Evolutionary conservation across 1,140 invertebrate genomes (phyloP), one percentile per base, ranked within the genome.

Genomic region (Ectropis grisescens): DNA sequence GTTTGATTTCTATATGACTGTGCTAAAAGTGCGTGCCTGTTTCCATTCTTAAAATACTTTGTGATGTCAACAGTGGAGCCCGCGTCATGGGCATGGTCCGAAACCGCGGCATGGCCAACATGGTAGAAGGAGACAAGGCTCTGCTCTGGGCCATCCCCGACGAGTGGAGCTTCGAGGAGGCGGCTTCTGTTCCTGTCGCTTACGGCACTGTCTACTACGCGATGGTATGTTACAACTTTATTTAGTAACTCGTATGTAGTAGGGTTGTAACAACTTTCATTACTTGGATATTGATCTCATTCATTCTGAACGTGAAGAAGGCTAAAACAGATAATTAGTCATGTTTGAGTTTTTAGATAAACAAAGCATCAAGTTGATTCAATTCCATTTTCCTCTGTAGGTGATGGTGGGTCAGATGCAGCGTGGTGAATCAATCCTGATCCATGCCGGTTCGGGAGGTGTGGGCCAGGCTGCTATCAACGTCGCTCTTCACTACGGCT

Each of bases 381-480:
- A n/a, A n/a, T n/a, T n/a, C n/a, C n/a, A n/a, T n/a, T n/a, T n/a
- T n/a, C n/a, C n/a, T n/a, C n/a, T 23, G 24, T 29, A 82, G 79
- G 74, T 86, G n/a, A 83, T 85, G 66, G 60, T 72, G 14, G 89
- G 88, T 6, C 72, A 86, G 32, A 85, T 95, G 37, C 70, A 85
- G 37, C 83, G 82, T 32, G 91, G 91, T 1, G 90, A 93, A 46
- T 85, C 82, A 1, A 83, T 95, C 12, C 84, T 95, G 1, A 94
- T 96, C 56, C 94, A 96, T 72, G 90, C 93, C n/a, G 94, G 93
- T 7, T 90, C 90, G 37, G 94, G 94, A 12, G 94, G 93, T 14
- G 91, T 96, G n/a, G 94, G 94, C 0, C 88, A 93, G 58, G 93
- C 93, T 1, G 92, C 93, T 19, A 95, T 96, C 53, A 85, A 88